Evolutionary conservation across 2,113 vertebrate genomes (phyloP).

Genomic region (Pygoscelis antarcticus): DNA sequence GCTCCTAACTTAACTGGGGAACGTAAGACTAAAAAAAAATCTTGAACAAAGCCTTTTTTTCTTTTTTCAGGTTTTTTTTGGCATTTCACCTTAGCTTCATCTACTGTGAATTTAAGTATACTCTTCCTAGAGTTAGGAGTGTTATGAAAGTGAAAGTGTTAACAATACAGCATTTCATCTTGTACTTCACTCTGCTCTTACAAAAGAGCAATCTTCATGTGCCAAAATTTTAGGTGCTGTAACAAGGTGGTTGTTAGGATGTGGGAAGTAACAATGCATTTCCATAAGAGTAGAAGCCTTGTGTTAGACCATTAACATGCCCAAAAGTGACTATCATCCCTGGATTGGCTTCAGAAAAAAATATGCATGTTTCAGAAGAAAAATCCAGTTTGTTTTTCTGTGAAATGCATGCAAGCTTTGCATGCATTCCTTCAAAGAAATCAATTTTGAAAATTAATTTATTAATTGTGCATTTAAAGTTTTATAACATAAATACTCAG

Average conservation of each 20-base stretch:
- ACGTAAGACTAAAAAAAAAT: not conserved
- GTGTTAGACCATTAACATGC: not conserved
- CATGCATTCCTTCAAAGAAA: conserved; percentile 52
- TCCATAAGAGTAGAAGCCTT: not conserved
- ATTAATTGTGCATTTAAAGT: conserved; percentile 34
- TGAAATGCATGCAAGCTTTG: not conserved
- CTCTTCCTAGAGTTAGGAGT: not conserved
- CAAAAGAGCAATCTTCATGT: not conserved
- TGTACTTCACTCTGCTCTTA: not conserved
- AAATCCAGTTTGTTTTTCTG: conserved; percentile 12
- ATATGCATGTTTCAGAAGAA: not conserved
- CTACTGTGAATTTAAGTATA: not conserved
- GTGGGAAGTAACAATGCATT: conserved; percentile 4
- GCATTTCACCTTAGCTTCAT: not conserved
- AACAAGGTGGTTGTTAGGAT: conserved; percentile 17
- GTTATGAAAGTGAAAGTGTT: not conserved
- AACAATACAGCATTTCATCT: not conserved
- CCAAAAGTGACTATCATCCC: not conserved
- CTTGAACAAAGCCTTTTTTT: not conserved
- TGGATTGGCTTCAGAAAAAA: conserved; percentile 38
- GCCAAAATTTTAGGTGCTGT: not conserved
- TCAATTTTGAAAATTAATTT: conserved; percentile 49
- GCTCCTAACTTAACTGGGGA: not conserved
- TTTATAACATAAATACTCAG: no score
- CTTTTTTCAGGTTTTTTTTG: not conserved